These are phyloP conservation scores for Rhyacophila evoluta DNA, from an alignment of 2,888 invertebrate species.

Conservation along the genomic window DNA sequence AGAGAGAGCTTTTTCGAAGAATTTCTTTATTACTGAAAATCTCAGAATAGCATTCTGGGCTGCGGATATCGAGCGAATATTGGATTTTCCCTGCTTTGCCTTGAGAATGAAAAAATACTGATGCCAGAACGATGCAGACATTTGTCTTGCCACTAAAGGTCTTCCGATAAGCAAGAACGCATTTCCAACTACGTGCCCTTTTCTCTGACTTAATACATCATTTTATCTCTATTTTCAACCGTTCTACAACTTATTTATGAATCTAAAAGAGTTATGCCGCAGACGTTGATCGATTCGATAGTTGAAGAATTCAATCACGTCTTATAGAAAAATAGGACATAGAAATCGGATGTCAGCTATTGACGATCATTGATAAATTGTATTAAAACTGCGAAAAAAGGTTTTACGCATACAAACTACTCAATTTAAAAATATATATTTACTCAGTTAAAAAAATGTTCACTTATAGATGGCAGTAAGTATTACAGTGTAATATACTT, in stretches of 20 bases:
- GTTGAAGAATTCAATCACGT: constrained; percentile 16
- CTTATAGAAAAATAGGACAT: neutral
- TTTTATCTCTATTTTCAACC: neutral
- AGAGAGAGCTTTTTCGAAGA: constrained; percentile 13
- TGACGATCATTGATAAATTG: neutral
- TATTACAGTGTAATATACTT: too few species aligned
- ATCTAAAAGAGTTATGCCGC: neutral
- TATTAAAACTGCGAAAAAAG: neutral
- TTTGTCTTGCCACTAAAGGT: constrained; percentile 9
- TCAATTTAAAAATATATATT: too few species aligned
- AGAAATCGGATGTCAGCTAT: neutral
- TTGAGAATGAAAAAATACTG: neutral
- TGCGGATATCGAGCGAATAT: neutral
- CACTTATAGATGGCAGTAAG: too few species aligned
- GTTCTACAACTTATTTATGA: neutral
- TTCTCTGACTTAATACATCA: neutral
- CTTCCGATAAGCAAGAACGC: constrained; percentile 24
- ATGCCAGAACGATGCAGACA: constrained; percentile 2
- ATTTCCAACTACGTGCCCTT: neutral
- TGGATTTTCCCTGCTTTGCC: neutral
- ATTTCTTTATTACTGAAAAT: constrained; percentile 12
- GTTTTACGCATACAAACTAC: too few species aligned
- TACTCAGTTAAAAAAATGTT: too few species aligned
- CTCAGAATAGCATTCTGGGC: constrained; percentile 14
- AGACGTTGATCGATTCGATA: constrained; percentile 16